These are phyloP conservation scores for Trachelus troglodyta DNA, from an alignment of 2,888 invertebrate species.

Conservation along the genomic window DNA sequence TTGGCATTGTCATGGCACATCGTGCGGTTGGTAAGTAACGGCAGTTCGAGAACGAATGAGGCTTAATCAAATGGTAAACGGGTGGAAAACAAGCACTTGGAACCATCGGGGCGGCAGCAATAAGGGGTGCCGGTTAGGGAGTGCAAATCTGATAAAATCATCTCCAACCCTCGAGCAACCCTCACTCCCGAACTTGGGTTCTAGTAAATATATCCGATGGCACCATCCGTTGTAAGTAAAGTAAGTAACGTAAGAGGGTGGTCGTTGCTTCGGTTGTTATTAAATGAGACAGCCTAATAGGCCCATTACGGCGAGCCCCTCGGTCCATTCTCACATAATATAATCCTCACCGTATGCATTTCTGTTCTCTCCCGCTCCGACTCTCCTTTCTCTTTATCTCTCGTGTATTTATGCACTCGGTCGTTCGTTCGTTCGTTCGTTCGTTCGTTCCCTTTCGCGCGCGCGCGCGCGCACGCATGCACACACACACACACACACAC, in stretches of 20 bases:
- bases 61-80: constrained; percentile 65
- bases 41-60: constrained; percentile 32
- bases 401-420: too few relatives aligned
- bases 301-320: constrained; percentile 60
- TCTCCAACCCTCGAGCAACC: constrained; percentile 52
- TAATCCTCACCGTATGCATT: constrained; percentile 59
- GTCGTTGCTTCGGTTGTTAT: constrained; percentile 64
- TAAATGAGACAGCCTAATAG: constrained; percentile 67
- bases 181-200: constrained; percentile 26
- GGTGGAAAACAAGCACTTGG: constrained; percentile 64
- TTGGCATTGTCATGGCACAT: too few relatives aligned
- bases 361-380: constrained; percentile 3
- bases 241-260: constrained; percentile 62
- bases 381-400: constrained; percentile 17
- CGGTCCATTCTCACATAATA: constrained; percentile 62
- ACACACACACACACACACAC: too few relatives aligned
- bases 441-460: too few relatives aligned
- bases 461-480: too few relatives aligned
- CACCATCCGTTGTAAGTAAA: constrained; percentile 53
- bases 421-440: too few relatives aligned
- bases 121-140: constrained; percentile 39
- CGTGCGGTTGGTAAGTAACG: too few relatives aligned
- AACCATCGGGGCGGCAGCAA: constrained; percentile 41
- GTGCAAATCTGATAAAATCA: constrained; percentile 65
- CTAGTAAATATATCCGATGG: constrained; percentile 53